Evolutionary conservation across 2,888 invertebrate species (phyloP).

Genomic region (Lycaena phlaeas): DNA sequence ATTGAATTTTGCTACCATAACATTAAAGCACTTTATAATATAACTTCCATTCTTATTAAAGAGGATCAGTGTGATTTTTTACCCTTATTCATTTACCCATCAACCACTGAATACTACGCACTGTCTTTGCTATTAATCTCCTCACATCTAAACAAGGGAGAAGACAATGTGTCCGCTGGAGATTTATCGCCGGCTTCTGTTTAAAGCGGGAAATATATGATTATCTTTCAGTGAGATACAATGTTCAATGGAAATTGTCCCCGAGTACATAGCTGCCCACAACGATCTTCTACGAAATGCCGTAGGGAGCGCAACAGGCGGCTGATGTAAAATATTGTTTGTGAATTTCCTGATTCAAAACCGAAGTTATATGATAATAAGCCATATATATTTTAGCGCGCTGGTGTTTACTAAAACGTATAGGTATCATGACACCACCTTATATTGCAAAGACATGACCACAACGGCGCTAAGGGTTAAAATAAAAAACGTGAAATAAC

Average conservation of each 20-base stretch:
- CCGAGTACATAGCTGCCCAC: background rate
- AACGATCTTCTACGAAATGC: conserved; percentile 7
- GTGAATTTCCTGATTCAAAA: conserved; percentile 21
- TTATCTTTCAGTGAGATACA: conserved; percentile 1
- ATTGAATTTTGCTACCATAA: no score
- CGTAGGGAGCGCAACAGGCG: conserved; percentile 16
- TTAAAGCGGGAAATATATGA: conserved; percentile 4
- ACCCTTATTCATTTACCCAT: no score
- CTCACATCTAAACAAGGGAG: conserved; percentile 1
- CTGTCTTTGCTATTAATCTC: background rate
- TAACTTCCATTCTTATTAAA: no score
- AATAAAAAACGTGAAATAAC: conserved; percentile 7
- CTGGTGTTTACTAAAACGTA: conserved; percentile 16
- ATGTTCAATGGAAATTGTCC: conserved; percentile 7
- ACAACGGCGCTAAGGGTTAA: conserved; percentile 9
- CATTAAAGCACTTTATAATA: no score
- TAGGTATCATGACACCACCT: conserved; percentile 20
- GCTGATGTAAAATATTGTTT: conserved; percentile 21
- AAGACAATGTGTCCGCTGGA: background rate
- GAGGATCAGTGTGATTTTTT: no score
- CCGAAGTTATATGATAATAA: conserved; percentile 25
- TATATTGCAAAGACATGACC: conserved; percentile 17
- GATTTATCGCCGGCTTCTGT: background rate
- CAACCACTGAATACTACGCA: background rate
- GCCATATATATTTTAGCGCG: conserved; percentile 18